phyloP scores from a whole-genome alignment of 2,888 invertebrate genomes.

The Drosophila putrida region DNA sequence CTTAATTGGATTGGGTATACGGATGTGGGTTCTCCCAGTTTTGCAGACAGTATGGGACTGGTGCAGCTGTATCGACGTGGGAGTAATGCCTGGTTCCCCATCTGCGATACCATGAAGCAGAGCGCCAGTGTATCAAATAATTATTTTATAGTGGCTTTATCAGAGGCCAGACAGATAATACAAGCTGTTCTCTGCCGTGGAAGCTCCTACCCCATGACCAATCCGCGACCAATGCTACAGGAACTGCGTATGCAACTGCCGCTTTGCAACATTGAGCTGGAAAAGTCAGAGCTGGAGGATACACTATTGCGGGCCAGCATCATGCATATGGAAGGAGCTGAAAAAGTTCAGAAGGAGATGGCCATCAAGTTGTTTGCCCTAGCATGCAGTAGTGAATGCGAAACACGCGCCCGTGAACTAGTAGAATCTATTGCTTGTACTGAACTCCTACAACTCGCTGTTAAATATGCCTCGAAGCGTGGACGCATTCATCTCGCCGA shows the following conservation, averaged over 20 bases:
- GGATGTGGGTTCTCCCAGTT: conserved; percentile 92
- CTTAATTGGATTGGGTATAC: conserved; percentile 93
- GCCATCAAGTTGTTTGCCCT: conserved; percentile 96
- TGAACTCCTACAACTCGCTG: conserved; percentile 92
- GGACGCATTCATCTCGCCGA: conserved; percentile 92
- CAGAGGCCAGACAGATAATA: conserved; percentile 91
- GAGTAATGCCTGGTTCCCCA: conserved; percentile 92
- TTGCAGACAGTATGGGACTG: conserved; percentile 91
- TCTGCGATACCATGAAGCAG: conserved; percentile 91
- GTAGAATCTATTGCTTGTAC: conserved; percentile 93
- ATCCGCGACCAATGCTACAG: conserved; percentile 93
- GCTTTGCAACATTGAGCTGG: conserved; percentile 91
- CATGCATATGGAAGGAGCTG: conserved; percentile 88
- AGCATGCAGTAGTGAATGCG: conserved; percentile 93
- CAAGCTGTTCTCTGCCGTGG: conserved; percentile 95
- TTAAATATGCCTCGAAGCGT: conserved; percentile 94
- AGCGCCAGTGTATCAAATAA: conserved; percentile 90
- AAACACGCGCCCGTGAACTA: conserved; percentile 94
- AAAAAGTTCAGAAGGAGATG: conserved; percentile 90
- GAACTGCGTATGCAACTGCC: conserved; percentile 92
- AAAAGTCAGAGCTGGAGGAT: conserved; percentile 94
- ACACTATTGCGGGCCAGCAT: conserved; percentile 89
- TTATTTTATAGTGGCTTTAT: conserved; percentile 91
- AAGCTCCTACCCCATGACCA: conserved; percentile 93
- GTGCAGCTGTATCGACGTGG: conserved; percentile 90